Evolutionary conservation across 2,888 invertebrate species (phyloP).

Genomic region (Omphaloscelis lunosa): DNA sequence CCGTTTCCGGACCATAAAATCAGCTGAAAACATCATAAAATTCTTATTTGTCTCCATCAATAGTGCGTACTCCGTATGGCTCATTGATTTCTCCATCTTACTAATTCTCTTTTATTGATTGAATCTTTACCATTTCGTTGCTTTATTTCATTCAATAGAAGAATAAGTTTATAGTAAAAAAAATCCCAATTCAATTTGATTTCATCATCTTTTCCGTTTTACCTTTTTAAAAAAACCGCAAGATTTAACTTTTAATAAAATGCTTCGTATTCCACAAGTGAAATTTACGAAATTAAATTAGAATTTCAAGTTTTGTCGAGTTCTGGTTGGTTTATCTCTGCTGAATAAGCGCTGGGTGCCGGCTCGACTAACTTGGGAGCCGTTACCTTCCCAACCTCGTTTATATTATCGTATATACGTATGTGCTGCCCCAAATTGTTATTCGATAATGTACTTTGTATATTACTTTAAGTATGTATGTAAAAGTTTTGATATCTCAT

Average conservation of each 20-base stretch:
- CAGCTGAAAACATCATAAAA: slow-evolving; percentile 61
- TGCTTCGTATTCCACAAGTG: slow-evolving; percentile 58
- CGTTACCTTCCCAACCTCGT: slow-evolving; percentile 53
- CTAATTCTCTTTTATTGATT: slow-evolving; percentile 20
- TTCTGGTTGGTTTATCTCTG: slow-evolving; percentile 67
- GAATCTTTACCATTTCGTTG: slow-evolving; percentile 13
- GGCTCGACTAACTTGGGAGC: slow-evolving; percentile 54
- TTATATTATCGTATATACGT: slow-evolving; percentile 48
- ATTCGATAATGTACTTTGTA: slow-evolving; percentile 26
- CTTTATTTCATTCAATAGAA: slow-evolving; percentile 1
- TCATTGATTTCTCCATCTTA: slow-evolving; percentile 37
- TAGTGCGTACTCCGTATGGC: slow-evolving; percentile 37
- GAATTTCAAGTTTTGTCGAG: slow-evolving; percentile 73
- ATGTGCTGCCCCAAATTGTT: slow-evolving; percentile 26
- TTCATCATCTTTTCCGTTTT: background rate
- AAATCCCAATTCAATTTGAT: slow-evolving; percentile 1
- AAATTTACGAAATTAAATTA: slow-evolving; percentile 75
- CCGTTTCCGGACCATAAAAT: slow-evolving; percentile 56
- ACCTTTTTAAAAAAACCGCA: slow-evolving; percentile 36
- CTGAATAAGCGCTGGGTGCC: slow-evolving; percentile 67
- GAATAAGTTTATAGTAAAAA: background rate
- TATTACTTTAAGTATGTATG: background rate
- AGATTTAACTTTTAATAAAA: slow-evolving; percentile 64
- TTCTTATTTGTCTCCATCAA: slow-evolving; percentile 48
- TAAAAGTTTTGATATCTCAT: background rate